A percentile compares a stretch with the other conserved stretches of the same genome.
Conservation (phyloP, 2,113 vertebrate species). For the Paratilapia polleni region DNA sequence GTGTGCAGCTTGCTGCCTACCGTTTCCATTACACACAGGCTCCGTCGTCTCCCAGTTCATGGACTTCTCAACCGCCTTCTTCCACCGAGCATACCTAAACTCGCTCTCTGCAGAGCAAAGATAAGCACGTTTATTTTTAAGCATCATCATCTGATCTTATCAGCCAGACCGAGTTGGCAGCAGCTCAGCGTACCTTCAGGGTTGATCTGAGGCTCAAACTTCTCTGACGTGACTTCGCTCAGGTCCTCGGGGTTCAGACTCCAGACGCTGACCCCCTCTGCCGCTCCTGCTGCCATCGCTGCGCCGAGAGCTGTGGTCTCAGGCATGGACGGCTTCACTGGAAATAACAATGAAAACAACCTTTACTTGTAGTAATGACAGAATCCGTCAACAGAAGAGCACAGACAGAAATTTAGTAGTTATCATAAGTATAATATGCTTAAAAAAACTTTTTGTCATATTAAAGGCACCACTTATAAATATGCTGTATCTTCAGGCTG, state of each 20-base stretch:
- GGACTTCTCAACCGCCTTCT: conserved; percentile 91
- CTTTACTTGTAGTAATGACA: not conserved
- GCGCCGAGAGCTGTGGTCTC: conserved; percentile 94
- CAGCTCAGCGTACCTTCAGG: conserved; percentile 81
- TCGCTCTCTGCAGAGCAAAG: conserved; percentile 85
- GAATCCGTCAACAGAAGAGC: not conserved
- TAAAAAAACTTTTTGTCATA: not conserved
- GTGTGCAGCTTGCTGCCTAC: conserved; percentile 24
- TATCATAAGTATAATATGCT: not conserved
- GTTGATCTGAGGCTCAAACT: conserved; percentile 94
- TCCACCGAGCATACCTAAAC: conserved; percentile 90
- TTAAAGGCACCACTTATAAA: not conserved
- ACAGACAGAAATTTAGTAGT: not conserved
- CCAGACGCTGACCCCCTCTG: conserved; percentile 94
- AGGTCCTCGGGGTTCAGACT: conserved; percentile 87
- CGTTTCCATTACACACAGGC: conserved; percentile 60
- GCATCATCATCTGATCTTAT: not conserved
- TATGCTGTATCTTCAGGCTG: no score
- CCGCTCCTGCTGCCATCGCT: conserved; percentile 93
- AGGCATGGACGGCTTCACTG: conserved; percentile 95
- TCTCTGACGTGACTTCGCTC: conserved; percentile 89
- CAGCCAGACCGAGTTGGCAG: not conserved
- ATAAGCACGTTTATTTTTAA: not conserved
- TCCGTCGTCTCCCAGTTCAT: conserved; percentile 91
- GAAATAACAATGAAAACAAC: not conserved